A percentile compares a stretch with the other conserved stretches of the same genome.
Conservation (phyloP, 2,888 invertebrate genomes). For the Ectropis crepuscularia region DNA sequence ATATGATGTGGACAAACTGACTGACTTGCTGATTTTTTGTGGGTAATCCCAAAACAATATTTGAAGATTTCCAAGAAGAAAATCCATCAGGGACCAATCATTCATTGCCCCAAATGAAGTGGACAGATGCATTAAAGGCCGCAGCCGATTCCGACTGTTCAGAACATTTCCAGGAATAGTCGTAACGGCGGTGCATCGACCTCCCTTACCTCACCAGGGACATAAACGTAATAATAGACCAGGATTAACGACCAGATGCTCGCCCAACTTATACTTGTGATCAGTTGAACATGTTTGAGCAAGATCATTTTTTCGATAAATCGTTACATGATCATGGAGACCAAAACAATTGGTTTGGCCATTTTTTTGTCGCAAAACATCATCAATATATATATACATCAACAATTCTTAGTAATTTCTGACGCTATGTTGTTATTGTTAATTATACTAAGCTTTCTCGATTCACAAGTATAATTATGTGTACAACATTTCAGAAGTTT, state of each 20-base stretch:
- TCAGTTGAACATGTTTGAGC: neutral
- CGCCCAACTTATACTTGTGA: constrained; percentile 30
- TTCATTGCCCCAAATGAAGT: neutral
- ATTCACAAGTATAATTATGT: no score
- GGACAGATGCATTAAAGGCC: constrained; percentile 8
- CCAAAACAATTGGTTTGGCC: neutral
- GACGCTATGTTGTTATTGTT: no score
- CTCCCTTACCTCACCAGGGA: constrained; percentile 59
- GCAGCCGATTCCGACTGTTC: constrained; percentile 43
- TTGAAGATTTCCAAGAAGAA: no score
- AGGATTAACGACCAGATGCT: constrained; percentile 34
- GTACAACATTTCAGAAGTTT: no score
- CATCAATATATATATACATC: no score
- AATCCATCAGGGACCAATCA: no score
- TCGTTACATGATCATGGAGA: constrained; percentile 4
- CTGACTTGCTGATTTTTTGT: no score
- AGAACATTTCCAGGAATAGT: constrained; percentile 62
- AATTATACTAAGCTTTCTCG: no score
- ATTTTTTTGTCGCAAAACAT: neutral
- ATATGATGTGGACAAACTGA: no score
- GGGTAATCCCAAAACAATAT: no score
- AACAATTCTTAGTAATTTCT: no score
- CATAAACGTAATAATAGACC: constrained; percentile 69
- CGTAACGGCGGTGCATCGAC: constrained; percentile 56
- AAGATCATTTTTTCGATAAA: neutral